Conservation (phyloP, 2,797 vertebrate genomes). For the Epinephelus malabaricus region DNA sequence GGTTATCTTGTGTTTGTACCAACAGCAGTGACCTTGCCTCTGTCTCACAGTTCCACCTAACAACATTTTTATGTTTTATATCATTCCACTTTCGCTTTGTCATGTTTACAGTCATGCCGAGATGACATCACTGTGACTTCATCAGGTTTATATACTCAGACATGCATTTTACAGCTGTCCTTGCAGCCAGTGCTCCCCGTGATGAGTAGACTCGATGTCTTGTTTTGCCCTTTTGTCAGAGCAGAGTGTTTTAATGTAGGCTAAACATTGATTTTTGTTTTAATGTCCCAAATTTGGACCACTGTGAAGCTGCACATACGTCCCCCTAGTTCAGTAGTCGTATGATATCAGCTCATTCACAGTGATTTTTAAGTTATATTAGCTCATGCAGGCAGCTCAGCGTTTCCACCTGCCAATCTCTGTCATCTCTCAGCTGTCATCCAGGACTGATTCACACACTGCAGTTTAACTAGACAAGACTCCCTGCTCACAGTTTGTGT, state of each 20-base stretch:
- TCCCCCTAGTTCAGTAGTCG: not conserved
- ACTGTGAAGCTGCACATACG: not conserved
- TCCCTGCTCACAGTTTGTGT: constrained; percentile 4
- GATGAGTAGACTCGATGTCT: not conserved
- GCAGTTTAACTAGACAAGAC: constrained; percentile 21
- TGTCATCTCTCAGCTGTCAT: constrained; percentile 37
- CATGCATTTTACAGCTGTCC: not conserved
- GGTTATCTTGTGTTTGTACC: not conserved
- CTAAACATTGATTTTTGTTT: not conserved
- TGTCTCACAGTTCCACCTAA: not conserved
- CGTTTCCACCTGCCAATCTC: constrained; percentile 48
- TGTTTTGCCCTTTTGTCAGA: not conserved
- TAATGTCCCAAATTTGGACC: not conserved
- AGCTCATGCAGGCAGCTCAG: constrained; percentile 15
- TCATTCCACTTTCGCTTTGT: no score
- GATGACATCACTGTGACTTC: not conserved
- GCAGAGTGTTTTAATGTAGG: constrained; percentile 3
- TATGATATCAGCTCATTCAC: constrained; percentile 8
- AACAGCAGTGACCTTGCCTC: not conserved
- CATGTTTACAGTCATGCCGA: no score
- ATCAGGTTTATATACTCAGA: constrained; percentile 1
- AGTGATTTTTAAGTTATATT: not conserved
- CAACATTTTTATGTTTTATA: no score
- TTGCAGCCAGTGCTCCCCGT: no score
- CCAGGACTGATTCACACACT: not conserved